Base-by-base conservation (phyloP, 2,113 vertebrate genomes). In the Leucosticte australis region DNA sequence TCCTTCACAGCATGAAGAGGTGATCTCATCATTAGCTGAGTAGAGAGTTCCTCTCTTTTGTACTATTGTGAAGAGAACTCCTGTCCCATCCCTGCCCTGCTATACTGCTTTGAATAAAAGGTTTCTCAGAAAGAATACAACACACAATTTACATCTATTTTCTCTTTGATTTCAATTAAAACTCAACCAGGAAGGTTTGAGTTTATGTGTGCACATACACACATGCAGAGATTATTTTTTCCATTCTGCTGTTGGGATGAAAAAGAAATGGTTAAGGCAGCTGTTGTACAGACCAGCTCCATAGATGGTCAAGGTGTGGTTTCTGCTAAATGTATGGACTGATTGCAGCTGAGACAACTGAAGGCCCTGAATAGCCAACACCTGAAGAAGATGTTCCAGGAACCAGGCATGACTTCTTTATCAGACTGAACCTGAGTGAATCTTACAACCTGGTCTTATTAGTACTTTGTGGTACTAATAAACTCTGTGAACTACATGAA, bases 201-300 rank as follows among this genome's bases (percentile, higher is more conserved):
- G 28, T 37, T 84, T 60, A 27, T 0, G 3, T 10, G 2, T 18
- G n/a, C 26, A 16, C 0, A 1, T 2, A 2, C 10, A 71, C 10
- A 56, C 11, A 35, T 3, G 18, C 10, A 35, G 7, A 62, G 2
- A 31, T 46, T 41, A 27, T 15, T 69, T 37, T 76, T 89, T 46
- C 64, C 5, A 26, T 55, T 70, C 27, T 68, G 15, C 23, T 21
- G 7, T 7, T 81, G 30, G 9, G 13, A 59, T 42, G 23, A 84
- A 56, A 67, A 52, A 7, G 5, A 63, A 80, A 44, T 55, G 4
- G 4, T 64, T 50, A 46, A 37, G 44, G n/a, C 7, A 50, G 7
- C 11, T 37, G 24, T 55, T 42, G 11, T 81, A 46, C 23, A 83
- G 26, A n/a, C 39, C 3, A 39, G 55, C 50, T 81, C 35, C 19